Evolutionary conservation across 37 sponge, comb jelly and placozoan species (phyloP).

Genomic region (Eunapius fragilis): DNA sequence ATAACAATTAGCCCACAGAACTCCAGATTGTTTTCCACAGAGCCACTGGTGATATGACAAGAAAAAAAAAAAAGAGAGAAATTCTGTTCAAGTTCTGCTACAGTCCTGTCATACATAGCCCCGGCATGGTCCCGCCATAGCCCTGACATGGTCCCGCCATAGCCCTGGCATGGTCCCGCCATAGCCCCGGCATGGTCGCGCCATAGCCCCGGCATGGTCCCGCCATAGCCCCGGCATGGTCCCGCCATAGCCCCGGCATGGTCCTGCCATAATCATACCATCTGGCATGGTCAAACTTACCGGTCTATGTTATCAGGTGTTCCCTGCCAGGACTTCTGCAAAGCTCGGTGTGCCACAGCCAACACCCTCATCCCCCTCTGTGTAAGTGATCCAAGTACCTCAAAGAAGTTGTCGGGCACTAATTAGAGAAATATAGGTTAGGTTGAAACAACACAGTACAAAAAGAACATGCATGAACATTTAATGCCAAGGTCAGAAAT

Average conservation of each 20-base stretch:
- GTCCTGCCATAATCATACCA: background rate
- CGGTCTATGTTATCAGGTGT: slow-evolving; percentile 49
- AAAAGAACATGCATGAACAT: background rate
- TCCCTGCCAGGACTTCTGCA: slow-evolving; percentile 77
- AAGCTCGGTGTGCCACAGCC: slow-evolving; percentile 66
- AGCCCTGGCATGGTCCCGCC: background rate
- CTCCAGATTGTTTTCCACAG: slow-evolving; percentile 75
- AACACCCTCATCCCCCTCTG: slow-evolving; percentile 73
- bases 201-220: no score
- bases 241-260: background rate
- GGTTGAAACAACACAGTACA: no score
- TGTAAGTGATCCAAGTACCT: slow-evolving; percentile 54
- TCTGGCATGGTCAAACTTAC: no score
- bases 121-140: background rate
- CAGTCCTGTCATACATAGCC: no score
- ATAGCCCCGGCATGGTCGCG: background rate
- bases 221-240: no score
- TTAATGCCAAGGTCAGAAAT: background rate
- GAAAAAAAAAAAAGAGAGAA: no score
- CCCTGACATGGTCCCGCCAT: background rate
- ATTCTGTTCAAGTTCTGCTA: no score
- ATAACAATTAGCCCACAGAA: slow-evolving; percentile 87
- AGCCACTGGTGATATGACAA: no score
- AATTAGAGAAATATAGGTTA: background rate
- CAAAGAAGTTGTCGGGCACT: slow-evolving; percentile 69